Percentiles rank a stretch among this genome's conserved stretches.
Evolutionary conservation across 2,888 invertebrate species (phyloP).

Genomic region (Trichacis sp.): DNA sequence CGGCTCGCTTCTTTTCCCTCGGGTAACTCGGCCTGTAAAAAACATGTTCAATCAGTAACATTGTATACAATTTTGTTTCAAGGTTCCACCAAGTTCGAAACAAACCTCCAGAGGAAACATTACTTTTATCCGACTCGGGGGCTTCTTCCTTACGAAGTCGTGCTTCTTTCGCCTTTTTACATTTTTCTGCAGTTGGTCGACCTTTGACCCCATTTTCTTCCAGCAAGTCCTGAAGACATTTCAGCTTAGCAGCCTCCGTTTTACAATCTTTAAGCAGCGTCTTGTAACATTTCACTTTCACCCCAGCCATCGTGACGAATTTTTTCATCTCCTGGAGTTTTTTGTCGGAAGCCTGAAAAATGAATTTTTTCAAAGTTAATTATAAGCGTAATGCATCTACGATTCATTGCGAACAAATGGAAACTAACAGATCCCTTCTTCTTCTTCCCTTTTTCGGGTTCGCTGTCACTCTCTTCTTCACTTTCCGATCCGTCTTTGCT

Average conservation of each 20-base stretch:
- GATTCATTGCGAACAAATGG: neutral
- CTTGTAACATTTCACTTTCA: conserved; percentile 54
- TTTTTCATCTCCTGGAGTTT: conserved; percentile 54
- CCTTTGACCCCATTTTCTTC: conserved; percentile 56
- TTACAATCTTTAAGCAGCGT: conserved; percentile 55
- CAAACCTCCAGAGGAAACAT: conserved; percentile 59
- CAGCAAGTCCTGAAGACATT: conserved; percentile 51
- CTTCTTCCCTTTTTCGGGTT: conserved; percentile 40
- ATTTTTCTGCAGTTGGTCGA: conserved; percentile 58
- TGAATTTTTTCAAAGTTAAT: too few relatives aligned
- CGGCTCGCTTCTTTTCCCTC: conserved; percentile 39
- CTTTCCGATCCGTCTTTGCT: conserved; percentile 38
- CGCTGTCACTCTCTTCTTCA: conserved; percentile 42
- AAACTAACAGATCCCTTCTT: conserved; percentile 10
- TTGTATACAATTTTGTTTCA: too few relatives aligned
- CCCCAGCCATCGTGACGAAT: conserved; percentile 55
- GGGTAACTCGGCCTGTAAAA: conserved; percentile 43
- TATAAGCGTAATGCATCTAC: too few relatives aligned
- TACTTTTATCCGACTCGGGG: conserved; percentile 51
- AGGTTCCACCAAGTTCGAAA: neutral
- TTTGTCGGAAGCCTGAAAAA: conserved; percentile 46
- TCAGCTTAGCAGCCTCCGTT: conserved; percentile 49
- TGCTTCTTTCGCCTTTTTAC: conserved; percentile 53
- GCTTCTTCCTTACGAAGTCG: conserved; percentile 50
- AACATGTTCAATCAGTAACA: neutral